A percentile compares a stretch with the other conserved stretches of the same genome.
These are phyloP conservation scores for Limanda limanda DNA, from an alignment of 2,113 vertebrate species.

Conservation along the genomic window DNA sequence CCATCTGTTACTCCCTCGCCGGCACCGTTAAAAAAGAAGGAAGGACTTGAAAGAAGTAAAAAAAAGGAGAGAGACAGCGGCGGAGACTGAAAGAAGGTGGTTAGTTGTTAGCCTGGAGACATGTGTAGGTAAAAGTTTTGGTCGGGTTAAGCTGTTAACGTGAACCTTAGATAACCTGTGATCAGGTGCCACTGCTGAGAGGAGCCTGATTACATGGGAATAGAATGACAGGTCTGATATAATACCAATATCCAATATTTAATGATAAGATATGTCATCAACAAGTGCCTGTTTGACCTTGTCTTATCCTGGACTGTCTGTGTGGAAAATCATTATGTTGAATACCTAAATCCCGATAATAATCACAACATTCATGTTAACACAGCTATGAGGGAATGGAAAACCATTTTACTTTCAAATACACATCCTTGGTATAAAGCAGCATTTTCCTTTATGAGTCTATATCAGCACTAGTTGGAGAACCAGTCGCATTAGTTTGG, in stretches of 20 bases:
- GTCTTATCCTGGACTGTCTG: not conserved
- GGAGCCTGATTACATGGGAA: not conserved
- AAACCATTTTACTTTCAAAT: too few relatives aligned
- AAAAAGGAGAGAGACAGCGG: conserved; percentile 3
- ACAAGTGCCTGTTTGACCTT: not conserved
- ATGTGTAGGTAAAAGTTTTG: conserved; percentile 37
- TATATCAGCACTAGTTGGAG: too few relatives aligned
- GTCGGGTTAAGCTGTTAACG: conserved; percentile 34
- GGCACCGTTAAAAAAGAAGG: conserved; percentile 57
- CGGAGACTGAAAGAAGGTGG: conserved; percentile 7
- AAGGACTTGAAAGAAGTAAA: conserved; percentile 8
- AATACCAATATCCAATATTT: not conserved
- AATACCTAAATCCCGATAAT: not conserved
- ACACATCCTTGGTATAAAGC: too few relatives aligned
- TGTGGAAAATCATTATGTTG: not conserved
- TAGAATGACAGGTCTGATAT: not conserved
- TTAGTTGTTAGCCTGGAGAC: conserved; percentile 31
- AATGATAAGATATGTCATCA: not conserved
- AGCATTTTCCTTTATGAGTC: too few relatives aligned
- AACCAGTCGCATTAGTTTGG: too few relatives aligned
- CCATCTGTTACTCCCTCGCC: conserved; percentile 81
- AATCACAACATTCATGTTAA: not conserved
- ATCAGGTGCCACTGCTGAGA: not conserved
- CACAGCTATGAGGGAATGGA: not conserved
- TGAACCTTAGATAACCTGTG: not conserved